These are phyloP conservation scores for Tetranychus piercei DNA, from an alignment of 2,888 invertebrate genomes.

Conservation along the genomic window DNA sequence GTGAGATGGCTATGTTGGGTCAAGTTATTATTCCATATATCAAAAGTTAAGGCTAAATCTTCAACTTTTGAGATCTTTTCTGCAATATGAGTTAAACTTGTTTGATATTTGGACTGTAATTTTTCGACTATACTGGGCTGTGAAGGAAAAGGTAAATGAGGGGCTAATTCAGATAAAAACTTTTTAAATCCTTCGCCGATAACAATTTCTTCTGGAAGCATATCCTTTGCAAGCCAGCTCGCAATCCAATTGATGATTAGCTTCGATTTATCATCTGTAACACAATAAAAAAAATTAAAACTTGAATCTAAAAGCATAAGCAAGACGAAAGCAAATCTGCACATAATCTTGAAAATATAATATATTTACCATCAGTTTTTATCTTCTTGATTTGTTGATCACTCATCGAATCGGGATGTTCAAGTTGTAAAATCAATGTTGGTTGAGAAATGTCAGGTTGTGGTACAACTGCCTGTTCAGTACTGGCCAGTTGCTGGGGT, in stretches of 20 bases:
- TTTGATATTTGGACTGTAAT: background rate
- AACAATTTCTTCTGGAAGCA: background rate
- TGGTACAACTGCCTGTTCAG: background rate
- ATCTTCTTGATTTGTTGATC: background rate
- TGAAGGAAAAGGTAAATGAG: slow-evolving; percentile 3
- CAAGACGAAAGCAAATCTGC: no score
- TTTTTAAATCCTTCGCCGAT: background rate
- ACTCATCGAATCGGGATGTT: background rate
- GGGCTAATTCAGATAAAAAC: background rate
- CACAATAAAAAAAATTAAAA: no score
- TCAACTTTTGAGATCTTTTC: background rate
- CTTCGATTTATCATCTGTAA: background rate
- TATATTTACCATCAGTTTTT: background rate
- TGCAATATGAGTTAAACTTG: background rate
- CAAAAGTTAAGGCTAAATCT: slow-evolving; percentile 3
- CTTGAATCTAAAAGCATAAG: no score
- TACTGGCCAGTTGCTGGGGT: background rate
- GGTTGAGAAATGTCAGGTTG: background rate
- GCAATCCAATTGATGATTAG: background rate
- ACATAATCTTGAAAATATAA: background rate
- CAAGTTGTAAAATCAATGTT: background rate
- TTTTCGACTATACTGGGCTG: background rate
- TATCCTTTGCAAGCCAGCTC: background rate
- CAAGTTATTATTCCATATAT: slow-evolving; percentile 4
- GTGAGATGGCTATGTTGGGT: background rate